Base-by-base conservation (phyloP, 2,113 vertebrate genomes). In the Lonchura striata region DNA sequence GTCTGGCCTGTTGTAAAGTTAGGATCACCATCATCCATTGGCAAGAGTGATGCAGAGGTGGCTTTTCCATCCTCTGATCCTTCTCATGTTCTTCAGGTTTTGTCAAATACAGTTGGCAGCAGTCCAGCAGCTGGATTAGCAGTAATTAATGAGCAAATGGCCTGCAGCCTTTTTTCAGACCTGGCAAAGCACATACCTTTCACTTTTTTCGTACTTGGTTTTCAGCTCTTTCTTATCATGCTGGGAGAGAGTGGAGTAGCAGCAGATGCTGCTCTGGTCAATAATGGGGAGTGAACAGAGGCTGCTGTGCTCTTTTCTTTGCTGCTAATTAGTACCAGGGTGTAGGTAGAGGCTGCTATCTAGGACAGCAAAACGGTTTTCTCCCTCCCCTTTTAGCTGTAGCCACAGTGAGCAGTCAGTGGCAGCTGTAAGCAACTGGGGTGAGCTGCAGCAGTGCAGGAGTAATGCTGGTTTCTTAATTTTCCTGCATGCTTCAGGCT, bases 371-470 rank as follows among this genome's bases (percentile, higher is more conserved):
- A 75, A 91, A 75, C 37, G 42, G 12, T 39, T 88, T 68, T 84
- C 77, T 89, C 37, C 46, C 39, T 78, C 4, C 18, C 30, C 33
- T 39, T 22, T 6, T 68, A 70, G 39, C 53, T 81, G 72, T 39
- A 70, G 85, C 50, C 47, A 66, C 2, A 1, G 41, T 0, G 0
- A 90, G 59, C 63, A 53, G 74, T 42, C 65, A 24, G 88, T 78
- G 76, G 92, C 88, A 93, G 95, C 92, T 94, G 94, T 35, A 64
- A 71, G 86, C 94, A 95, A 82, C 94, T 95, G 95, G 71, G 30
- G 15, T 66, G 60, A 77, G 20, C 79, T 31, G 46, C 63, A 95
- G 79, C 71, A 82, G 63, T 72, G 85, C 20, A 11, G 80, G 23
- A 94, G 80, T 31, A 81, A 63, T 22, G 50, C 66, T 88, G 50